phyloP scores from a whole-genome alignment of 2,797 vertebrate species.

The Melopsittacus undulatus region DNA sequence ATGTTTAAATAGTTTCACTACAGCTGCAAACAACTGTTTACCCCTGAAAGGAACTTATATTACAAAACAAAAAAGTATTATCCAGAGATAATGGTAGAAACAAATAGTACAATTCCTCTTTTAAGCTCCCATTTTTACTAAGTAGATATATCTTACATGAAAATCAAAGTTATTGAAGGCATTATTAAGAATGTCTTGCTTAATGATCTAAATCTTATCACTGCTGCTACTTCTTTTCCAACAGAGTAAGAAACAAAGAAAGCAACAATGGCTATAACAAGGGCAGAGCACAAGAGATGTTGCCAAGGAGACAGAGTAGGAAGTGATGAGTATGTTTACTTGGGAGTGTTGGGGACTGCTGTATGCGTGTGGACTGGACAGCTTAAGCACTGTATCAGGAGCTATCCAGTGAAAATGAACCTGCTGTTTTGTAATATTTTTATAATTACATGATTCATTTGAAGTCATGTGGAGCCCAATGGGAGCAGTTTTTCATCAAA shows the following conservation, averaged over 20 bases:
- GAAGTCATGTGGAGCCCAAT: not conserved
- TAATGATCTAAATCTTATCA: not conserved
- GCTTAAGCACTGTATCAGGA: not conserved
- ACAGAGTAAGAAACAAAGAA: not conserved
- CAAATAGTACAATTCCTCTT: not conserved
- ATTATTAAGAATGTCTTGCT: not conserved
- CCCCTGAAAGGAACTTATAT: not conserved
- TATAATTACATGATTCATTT: not conserved
- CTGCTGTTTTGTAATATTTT: not conserved
- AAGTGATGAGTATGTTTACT: not conserved
- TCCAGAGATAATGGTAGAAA: not conserved
- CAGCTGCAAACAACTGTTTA: not conserved
- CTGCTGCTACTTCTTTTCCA: not conserved
- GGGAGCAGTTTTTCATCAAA: not conserved
- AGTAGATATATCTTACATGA: not conserved
- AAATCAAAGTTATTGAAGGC: not conserved
- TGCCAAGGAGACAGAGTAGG: constrained; percentile 3
- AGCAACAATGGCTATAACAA: not conserved
- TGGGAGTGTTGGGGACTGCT: not conserved
- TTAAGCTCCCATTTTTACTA: not conserved
- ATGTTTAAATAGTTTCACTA: not conserved
- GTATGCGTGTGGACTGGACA: fast-evolving
- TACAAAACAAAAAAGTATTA: not conserved
- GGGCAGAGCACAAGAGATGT: not conserved
- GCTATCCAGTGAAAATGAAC: not conserved